phyloP scores from a whole-genome alignment of 2,888 invertebrate species.

The Hypolimnas misippus region DNA sequence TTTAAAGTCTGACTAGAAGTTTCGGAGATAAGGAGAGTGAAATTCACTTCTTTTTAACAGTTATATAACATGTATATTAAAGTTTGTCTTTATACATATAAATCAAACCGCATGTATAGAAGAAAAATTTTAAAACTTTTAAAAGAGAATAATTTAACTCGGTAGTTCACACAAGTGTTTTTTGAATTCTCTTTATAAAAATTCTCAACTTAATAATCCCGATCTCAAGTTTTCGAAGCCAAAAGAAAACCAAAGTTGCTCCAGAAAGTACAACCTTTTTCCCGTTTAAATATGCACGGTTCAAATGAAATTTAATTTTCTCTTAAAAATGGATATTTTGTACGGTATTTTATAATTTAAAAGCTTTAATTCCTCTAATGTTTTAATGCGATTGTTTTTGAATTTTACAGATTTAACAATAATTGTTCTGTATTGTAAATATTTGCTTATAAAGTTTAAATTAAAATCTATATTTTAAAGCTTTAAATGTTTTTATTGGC shows the following conservation, averaged over 20 bases:
- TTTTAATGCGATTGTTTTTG: constrained; percentile 2
- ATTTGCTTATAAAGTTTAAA: no score
- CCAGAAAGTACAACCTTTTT: constrained; percentile 26
- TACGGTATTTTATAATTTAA: constrained; percentile 7
- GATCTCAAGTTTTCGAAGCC: constrained; percentile 61
- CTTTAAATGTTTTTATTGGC: no score
- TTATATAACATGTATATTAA: no score
- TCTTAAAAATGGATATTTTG: constrained; percentile 10
- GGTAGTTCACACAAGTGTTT: constrained; percentile 58
- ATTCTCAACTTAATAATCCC: constrained; percentile 66
- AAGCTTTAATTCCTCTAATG: background rate
- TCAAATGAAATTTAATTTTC: constrained; percentile 24
- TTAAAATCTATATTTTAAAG: no score
- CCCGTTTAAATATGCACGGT: constrained; percentile 26
- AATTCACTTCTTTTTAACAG: no score
- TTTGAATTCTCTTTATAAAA: constrained; percentile 54
- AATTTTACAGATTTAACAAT: background rate
- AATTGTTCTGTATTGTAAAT: no score
- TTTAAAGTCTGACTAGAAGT: no score
- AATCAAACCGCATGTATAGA: background rate
- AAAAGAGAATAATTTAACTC: constrained; percentile 65
- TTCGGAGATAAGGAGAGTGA: no score
- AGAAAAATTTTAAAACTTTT: constrained; percentile 46
- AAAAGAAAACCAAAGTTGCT: constrained; percentile 56
- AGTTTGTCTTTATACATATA: no score